Evolutionary conservation across 2,113 vertebrate genomes (phyloP).

Genomic region (Diadophis punctatus): DNA sequence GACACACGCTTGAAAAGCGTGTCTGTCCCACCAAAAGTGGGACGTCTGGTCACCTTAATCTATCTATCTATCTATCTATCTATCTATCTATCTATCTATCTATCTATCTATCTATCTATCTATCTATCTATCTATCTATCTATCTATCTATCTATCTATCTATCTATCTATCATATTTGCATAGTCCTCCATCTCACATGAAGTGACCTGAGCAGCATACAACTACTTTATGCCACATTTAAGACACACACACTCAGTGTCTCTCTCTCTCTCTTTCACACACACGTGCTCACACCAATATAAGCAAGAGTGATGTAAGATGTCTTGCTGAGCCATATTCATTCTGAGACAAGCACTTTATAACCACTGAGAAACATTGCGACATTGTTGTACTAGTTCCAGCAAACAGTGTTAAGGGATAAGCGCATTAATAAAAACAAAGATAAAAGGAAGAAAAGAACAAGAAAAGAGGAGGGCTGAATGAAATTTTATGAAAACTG

Average conservation of each 20-base stretch:
- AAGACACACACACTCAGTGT: background rate
- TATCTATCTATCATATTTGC: background rate
- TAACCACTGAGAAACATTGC: background rate
- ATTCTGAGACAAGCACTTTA: rapidly evolving
- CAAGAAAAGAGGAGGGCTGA: slow-evolving; percentile 17
- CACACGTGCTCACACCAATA: background rate
- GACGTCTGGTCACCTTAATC: no score
- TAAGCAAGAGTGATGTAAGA: background rate
- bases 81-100: no score
- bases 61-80: no score
- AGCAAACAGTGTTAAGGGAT: slow-evolving; percentile 43
- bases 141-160: background rate
- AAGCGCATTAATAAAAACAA: slow-evolving; percentile 28
- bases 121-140: no score
- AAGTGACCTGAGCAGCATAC: background rate
- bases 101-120: no score
- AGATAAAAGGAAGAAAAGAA: slow-evolving; percentile 46
- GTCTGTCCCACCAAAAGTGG: no score
- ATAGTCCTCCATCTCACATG: background rate
- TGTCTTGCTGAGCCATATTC: background rate
- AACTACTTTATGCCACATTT: background rate
- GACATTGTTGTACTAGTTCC: background rate
- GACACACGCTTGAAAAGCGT: no score
- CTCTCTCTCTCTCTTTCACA: background rate
- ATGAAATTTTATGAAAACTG: slow-evolving; percentile 41